Evolutionary conservation across 2,113 vertebrate genomes (phyloP).

Genomic region (Nyctibius bracteatus): DNA sequence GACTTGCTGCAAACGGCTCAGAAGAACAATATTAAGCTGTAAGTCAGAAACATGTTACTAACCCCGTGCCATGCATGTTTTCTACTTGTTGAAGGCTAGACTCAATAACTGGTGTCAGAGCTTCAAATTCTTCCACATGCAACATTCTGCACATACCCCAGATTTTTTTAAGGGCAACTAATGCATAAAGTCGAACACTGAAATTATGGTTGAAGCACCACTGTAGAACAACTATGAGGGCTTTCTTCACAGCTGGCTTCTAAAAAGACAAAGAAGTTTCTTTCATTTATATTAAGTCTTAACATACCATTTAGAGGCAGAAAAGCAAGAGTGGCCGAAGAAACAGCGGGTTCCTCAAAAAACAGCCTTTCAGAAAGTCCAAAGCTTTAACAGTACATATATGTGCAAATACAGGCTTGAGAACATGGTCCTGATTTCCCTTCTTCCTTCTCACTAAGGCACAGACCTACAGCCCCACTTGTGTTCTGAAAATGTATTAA

Average conservation of each 20-base stretch:
- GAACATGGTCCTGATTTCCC: neutral
- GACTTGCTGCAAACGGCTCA: neutral
- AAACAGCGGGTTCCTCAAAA: neutral
- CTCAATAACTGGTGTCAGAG: conserved; percentile 80
- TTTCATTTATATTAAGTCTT: neutral
- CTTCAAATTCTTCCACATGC: conserved; percentile 65
- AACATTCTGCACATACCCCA: conserved; percentile 77
- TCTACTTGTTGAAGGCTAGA: conserved; percentile 88
- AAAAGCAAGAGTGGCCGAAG: neutral
- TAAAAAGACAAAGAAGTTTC: conserved; percentile 21
- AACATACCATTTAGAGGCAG: neutral
- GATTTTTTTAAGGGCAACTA: conserved; percentile 87
- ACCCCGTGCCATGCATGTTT: conserved; percentile 87
- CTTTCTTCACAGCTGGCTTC: conserved; percentile 76
- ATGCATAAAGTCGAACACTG: conserved; percentile 88
- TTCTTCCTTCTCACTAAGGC: neutral
- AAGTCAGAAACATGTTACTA: neutral
- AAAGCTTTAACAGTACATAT: neutral
- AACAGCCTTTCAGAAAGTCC: neutral
- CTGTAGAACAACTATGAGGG: conserved; percentile 79
- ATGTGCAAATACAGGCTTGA: neutral
- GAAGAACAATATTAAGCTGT: neutral
- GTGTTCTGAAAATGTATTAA: neutral
- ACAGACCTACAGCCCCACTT: neutral
- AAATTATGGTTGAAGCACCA: conserved; percentile 95